phyloP scores from a whole-genome alignment of 2,888 invertebrate species.

The Eremobia ochroleuca region DNA sequence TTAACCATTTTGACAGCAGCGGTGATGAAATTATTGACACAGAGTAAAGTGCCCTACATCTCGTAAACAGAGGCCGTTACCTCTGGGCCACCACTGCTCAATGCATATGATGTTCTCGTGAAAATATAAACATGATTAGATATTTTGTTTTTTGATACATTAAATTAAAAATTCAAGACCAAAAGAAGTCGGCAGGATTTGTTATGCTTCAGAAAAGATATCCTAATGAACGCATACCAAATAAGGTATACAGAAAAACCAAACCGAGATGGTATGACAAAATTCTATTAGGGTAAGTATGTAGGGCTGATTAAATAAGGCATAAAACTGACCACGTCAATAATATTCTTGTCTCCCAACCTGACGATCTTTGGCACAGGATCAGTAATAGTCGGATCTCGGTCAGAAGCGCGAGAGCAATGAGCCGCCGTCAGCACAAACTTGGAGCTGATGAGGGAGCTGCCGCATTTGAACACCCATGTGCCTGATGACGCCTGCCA shows the following conservation, averaged over 20 bases:
- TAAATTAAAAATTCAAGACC: background rate
- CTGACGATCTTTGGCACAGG: conserved; percentile 77
- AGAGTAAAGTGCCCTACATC: too few species aligned
- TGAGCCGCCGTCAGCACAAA: conserved; percentile 94
- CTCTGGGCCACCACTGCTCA: too few species aligned
- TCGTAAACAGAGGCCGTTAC: too few species aligned
- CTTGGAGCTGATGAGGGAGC: conserved; percentile 92
- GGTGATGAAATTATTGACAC: too few species aligned
- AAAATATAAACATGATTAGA: background rate
- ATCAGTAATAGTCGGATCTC: conserved; percentile 72
- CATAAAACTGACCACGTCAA: conserved; percentile 66
- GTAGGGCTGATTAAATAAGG: background rate
- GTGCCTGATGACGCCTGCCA: conserved; percentile 75
- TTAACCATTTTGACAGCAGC: too few species aligned
- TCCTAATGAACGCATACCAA: too few species aligned
- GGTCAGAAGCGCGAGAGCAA: conserved; percentile 83
- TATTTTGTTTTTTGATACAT: background rate
- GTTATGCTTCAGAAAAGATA: background rate
- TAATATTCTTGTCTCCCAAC: conserved; percentile 78
- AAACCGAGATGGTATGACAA: too few species aligned
- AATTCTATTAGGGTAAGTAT: background rate
- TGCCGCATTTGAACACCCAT: conserved; percentile 91
- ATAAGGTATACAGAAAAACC: background rate
- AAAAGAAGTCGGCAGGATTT: background rate
- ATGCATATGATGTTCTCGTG: background rate